Percentiles rank a stretch among this genome's conserved stretches.
Conservation (phyloP, 2,113 vertebrate genomes). For the Syngnathus typhle region DNA sequence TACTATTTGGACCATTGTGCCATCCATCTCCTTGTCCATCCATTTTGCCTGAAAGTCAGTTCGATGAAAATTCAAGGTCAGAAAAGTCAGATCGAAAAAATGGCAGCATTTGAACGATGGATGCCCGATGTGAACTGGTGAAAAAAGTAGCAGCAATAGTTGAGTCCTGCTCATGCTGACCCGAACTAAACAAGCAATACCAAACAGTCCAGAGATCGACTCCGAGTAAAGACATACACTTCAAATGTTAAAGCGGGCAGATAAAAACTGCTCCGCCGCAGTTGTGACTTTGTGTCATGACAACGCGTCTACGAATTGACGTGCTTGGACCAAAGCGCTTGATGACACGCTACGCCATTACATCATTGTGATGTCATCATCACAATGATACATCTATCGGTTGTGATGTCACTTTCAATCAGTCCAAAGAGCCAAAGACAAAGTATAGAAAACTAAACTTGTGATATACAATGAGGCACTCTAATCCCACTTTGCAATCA, state of each 20-base stretch:
- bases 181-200: no score
- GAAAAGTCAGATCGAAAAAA: no score
- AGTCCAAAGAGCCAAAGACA: background rate
- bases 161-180: background rate
- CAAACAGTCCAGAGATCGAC: background rate
- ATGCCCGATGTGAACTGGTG: background rate
- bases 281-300: background rate
- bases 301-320: background rate
- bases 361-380: background rate
- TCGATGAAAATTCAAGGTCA: no score
- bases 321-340: background rate
- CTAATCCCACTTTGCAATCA: background rate
- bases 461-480: no score
- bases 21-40: conserved; percentile 6
- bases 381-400: background rate
- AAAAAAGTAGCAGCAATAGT: background rate
- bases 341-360: background rate
- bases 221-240: no score
- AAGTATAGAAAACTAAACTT: no score
- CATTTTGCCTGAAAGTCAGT: background rate
- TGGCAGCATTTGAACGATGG: background rate
- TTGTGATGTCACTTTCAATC: background rate
- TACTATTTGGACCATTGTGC: conserved; percentile 5
- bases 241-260: background rate
- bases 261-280: no score